Conservation (phyloP, 2,888 invertebrate species). For the Sinodicranocentrus sp. region DNA sequence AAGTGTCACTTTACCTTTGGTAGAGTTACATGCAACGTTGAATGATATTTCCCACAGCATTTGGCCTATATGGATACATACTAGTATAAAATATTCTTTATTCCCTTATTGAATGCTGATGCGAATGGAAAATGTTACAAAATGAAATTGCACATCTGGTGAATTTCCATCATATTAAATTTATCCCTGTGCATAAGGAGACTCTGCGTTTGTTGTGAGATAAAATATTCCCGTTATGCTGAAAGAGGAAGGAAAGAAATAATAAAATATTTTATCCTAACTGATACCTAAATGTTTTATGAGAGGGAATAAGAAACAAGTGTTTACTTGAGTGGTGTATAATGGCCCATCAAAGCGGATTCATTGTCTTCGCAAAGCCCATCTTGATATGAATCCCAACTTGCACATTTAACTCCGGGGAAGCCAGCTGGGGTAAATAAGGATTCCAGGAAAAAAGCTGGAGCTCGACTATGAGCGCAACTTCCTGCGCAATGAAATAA, state of each 20-base stretch:
- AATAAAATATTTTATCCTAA: background rate
- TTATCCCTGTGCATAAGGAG: conserved; percentile 32
- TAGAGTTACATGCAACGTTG: no score
- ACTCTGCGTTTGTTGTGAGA: conserved; percentile 24
- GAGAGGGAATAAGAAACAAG: background rate
- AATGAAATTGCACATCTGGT: no score
- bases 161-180: background rate
- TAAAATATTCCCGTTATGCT: conserved; percentile 26
- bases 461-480: conserved; percentile 40
- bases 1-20: background rate
- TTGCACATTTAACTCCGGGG: conserved; percentile 11
- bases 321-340: conserved; percentile 14
- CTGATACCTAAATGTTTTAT: no score
- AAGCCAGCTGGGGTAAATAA: conserved; percentile 12
- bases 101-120: no score
- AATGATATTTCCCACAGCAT: no score
- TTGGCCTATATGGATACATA: no score
- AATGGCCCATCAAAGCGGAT: conserved; percentile 7
- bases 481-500: no score
- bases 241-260: background rate
- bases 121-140: no score
- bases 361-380: conserved; percentile 19
- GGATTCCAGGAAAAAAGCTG: conserved; percentile 29
- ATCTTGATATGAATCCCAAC: conserved; percentile 18
- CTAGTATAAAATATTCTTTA: no score